Percentiles rank a stretch among this genome's conserved stretches.
Evolutionary conservation across 2,888 invertebrate species (phyloP).

Genomic region (Aspidiotus rigidus): DNA sequence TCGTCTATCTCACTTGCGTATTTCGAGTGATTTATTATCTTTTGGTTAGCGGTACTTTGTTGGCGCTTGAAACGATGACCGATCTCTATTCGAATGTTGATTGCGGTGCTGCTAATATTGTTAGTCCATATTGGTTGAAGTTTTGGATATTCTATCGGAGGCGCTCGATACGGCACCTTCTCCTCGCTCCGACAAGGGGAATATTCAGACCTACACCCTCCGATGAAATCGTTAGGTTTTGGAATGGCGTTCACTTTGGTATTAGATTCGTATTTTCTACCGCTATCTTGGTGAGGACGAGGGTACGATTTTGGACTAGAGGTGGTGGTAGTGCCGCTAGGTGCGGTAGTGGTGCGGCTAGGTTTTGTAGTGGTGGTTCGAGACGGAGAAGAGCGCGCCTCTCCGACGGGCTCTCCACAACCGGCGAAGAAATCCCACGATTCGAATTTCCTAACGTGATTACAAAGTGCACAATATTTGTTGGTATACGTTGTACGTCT

Average conservation of each 20-base stretch:
- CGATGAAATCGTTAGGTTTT: background rate
- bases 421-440: constrained; percentile 44
- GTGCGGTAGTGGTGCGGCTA: background rate
- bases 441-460: constrained; percentile 37
- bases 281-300: background rate
- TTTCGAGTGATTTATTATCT: constrained; percentile 5
- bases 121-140: background rate
- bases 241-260: too few relatives aligned
- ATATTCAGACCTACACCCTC: background rate
- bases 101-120: background rate
- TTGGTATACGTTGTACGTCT: constrained; percentile 27
- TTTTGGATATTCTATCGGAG: too few relatives aligned
- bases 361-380: background rate
- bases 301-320: background rate
- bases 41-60: background rate
- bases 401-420: constrained; percentile 11
- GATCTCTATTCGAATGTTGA: background rate
- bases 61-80: background rate
- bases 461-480: constrained; percentile 20
- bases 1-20: background rate
- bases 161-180: too few relatives aligned
- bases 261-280: background rate
- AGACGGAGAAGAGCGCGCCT: background rate
- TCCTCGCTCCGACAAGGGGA: background rate
- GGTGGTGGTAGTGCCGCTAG: background rate